Evolutionary conservation across 2,888 invertebrate genomes (phyloP).

Genomic region (Cryptus armator): DNA sequence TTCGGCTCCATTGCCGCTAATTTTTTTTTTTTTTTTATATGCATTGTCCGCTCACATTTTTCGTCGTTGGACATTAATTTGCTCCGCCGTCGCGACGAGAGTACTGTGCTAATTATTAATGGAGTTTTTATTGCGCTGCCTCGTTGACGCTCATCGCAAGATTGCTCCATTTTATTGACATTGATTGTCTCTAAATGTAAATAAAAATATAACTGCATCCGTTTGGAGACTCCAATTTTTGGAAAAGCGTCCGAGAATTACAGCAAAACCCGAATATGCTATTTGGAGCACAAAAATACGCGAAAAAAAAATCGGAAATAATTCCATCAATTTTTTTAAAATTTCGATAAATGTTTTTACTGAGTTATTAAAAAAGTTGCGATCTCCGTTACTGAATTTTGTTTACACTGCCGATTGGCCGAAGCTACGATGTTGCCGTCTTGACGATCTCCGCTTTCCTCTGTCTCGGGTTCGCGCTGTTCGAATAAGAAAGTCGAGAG

Average conservation of each 20-base stretch:
- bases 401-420: constrained; percentile 71
- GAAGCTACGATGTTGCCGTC: constrained; percentile 32
- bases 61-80: not conserved
- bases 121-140: not conserved
- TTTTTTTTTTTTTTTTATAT: not conserved
- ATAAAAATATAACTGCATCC: too few relatives aligned
- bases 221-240: too few relatives aligned
- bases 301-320: too few relatives aligned
- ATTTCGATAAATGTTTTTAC: not conserved
- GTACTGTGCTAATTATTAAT: not conserved
- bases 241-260: too few relatives aligned
- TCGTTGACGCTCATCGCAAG: not conserved
- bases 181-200: too few relatives aligned
- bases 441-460: constrained; percentile 64
- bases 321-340: not conserved
- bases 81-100: not conserved
- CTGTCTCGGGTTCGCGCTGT: not conserved
- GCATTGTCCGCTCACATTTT: not conserved
- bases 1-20: not conserved
- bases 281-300: too few relatives aligned
- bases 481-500: constrained; percentile 26
- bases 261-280: too few relatives aligned
- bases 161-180: not conserved
- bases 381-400: constrained; percentile 66
- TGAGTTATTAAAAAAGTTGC: not conserved